phyloP scores from a whole-genome alignment of 2,797 vertebrate genomes.

The Gymnothorax javanicus region DNA sequence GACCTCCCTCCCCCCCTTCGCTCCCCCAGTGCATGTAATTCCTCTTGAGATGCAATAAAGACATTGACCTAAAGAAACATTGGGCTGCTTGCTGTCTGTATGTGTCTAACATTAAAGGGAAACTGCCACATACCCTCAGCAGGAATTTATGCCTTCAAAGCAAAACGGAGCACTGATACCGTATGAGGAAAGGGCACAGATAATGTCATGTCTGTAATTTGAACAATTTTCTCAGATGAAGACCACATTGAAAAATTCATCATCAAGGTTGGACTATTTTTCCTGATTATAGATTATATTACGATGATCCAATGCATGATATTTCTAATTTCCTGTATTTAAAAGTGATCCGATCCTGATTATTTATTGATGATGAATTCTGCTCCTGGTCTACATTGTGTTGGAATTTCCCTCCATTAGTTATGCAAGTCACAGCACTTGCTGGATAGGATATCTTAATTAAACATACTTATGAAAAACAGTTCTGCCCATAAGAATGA shows the following conservation, averaged over 20 bases:
- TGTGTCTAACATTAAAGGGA: neutral
- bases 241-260: neutral
- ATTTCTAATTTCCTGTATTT: neutral
- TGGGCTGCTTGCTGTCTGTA: constrained; percentile 31
- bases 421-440: too few species aligned
- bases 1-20: constrained; percentile 49
- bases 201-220: neutral
- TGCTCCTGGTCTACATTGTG: neutral
- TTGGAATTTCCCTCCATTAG: too few species aligned
- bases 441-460: too few species aligned
- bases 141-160: neutral
- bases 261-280: neutral
- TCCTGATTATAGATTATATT: neutral
- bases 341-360: neutral
- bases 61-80: constrained; percentile 84
- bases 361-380: neutral
- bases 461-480: too few species aligned
- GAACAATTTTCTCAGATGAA: neutral
- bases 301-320: neutral
- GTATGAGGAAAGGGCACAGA: neutral
- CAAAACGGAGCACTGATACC: neutral
- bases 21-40: constrained; percentile 90
- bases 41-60: constrained; percentile 99
- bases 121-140: neutral
- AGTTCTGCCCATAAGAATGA: too few species aligned